Evolutionary conservation across 1,140 invertebrate genomes (phyloP), one percentile per base, ranked within the genome.

Genomic region (Calosoma granatense): DNA sequence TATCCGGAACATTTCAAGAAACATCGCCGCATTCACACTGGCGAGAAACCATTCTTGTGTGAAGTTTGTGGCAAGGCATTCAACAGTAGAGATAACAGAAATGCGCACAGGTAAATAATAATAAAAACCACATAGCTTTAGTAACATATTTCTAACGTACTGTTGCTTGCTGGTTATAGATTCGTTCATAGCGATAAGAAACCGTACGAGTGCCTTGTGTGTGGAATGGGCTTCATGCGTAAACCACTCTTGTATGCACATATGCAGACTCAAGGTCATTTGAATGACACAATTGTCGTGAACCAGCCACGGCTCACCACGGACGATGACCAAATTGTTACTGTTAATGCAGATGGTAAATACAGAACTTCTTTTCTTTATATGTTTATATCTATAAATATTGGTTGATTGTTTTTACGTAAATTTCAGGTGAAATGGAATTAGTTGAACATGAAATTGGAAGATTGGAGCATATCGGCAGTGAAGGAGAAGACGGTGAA

Each of bases 21-120:
- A 59, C 90, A 93, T 63, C 72, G 82, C 60, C 73, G 82, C 0
- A 88, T 88, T 65, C 89, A 92, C 65, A 88, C 82, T 4, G 86
- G 85, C 0, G 83, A 87, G 60, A 88, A 90, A 62, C 86, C 88
- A 0, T 92, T 82, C 62, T 66, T 77, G 1, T 93, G 90, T 61
- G 87, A 90, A 74, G 83, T 89, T n/a, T 93, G 90, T 69, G 86
- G 86, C n/a, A 91, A 91, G 69, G 78, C 82, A 20, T 92, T 92
- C 67, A 88, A 86, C 61, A 87, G 86, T 26, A 76, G 86, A 43
- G 90, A 92, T 71, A 92, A 92, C 69, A 76, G 88, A 55, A 90
- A 92, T 75, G 85, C 87, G 11, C 88, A 92, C 69, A 77, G 87
- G 9, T 47, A 47, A 12, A n/a, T n/a, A n/a, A n/a, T n/a, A n/a